A percentile compares a stretch with the other conserved stretches of the same genome.
Evolutionary conservation across 92 coral and sea anemone genomes (phyloP).

Genomic region (Phenganax marumi): DNA sequence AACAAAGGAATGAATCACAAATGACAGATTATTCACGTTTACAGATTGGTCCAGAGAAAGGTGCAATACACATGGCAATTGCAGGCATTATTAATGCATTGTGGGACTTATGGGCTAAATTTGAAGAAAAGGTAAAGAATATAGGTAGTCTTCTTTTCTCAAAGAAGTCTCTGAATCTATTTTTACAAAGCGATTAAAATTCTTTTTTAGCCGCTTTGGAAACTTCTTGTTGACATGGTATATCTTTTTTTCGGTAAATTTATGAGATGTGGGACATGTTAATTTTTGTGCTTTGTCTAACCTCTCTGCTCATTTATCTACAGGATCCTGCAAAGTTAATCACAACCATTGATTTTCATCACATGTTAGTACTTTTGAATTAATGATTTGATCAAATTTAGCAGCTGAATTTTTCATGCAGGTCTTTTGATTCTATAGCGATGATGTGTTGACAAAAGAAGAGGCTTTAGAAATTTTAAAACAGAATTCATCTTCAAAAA

Average conservation of each 20-base stretch:
- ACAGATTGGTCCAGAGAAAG: slow-evolving; percentile 98
- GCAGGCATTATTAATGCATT: slow-evolving; percentile 91
- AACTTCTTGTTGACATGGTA: slow-evolving; percentile 94
- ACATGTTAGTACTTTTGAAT: slow-evolving; percentile 69
- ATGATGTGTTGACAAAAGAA: slow-evolving; percentile 84
- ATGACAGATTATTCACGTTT: background rate
- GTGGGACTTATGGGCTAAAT: slow-evolving; percentile 97
- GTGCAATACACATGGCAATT: slow-evolving; percentile 81
- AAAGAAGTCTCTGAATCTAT: background rate
- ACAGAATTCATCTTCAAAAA: slow-evolving; percentile 63
- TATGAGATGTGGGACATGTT: background rate
- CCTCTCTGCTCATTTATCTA: background rate
- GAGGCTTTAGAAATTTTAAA: slow-evolving; percentile 85
- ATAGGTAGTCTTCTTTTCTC: background rate
- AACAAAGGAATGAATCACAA: background rate
- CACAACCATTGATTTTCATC: slow-evolving; percentile 86
- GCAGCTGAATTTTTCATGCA: background rate
- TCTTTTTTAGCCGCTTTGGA: slow-evolving; percentile 89
- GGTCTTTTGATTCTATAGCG: slow-evolving; percentile 44
- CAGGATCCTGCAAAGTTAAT: slow-evolving; percentile 89
- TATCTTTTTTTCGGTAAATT: slow-evolving; percentile 27
- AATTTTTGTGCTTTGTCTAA: background rate
- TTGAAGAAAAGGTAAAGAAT: slow-evolving; percentile 76
- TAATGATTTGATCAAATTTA: background rate
- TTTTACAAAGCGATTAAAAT: background rate